phyloP scores from a whole-genome alignment of 1,140 invertebrate genomes.

The Euwallacea fornicatus region DNA sequence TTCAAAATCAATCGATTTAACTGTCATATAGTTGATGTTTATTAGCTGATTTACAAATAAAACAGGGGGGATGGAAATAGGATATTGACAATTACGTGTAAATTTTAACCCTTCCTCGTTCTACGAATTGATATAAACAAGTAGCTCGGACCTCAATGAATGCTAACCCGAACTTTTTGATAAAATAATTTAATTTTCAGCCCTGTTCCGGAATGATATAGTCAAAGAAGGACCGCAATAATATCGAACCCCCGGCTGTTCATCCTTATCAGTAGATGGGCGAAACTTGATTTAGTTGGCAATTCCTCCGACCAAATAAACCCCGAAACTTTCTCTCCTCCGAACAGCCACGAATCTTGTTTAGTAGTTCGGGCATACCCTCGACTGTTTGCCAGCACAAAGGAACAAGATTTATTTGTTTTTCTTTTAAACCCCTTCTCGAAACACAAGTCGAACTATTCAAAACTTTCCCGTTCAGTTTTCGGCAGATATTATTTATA shows the following conservation, averaged over 20 bases:
- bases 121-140: too few species aligned
- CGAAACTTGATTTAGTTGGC: constrained; percentile 7
- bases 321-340: constrained; percentile 1
- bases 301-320: constrained; percentile 6
- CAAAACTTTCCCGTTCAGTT: background rate
- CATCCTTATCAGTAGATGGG: constrained; percentile 5
- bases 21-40: too few species aligned
- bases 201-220: too few species aligned
- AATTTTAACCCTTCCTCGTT: too few species aligned
- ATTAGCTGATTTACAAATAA: too few species aligned
- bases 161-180: too few species aligned
- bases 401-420: constrained; percentile 9
- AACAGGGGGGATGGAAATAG: too few species aligned
- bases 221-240: background rate
- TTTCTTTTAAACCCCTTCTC: constrained; percentile 3
- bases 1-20: too few species aligned
- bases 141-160: too few species aligned
- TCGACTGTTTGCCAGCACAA: constrained; percentile 2
- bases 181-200: too few species aligned
- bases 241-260: constrained; percentile 6
- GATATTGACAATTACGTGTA: too few species aligned
- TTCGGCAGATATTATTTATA: too few species aligned
- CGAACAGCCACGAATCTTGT: constrained; percentile 4
- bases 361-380: constrained; percentile 3
- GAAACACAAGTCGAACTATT: constrained; percentile 8